Percentiles rank a stretch among this genome's conserved stretches.
These are phyloP conservation scores for Autographa pulchrina DNA, from an alignment of 2,888 invertebrate genomes.

Conservation along the genomic window DNA sequence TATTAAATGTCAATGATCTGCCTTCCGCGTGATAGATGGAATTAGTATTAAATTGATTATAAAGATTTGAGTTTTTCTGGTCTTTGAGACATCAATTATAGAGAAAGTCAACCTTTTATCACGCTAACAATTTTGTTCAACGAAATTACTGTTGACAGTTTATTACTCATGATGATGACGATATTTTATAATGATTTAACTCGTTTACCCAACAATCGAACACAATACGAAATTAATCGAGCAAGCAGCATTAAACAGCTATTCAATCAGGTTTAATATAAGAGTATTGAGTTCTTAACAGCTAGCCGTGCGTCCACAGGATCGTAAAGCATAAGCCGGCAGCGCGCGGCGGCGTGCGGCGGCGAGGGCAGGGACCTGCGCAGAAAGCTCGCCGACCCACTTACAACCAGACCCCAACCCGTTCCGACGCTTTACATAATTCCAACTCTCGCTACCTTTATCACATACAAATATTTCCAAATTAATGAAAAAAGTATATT, in stretches of 20 bases:
- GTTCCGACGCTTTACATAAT: slow-evolving; percentile 71
- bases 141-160: neutral
- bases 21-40: slow-evolving; percentile 28
- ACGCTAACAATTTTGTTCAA: neutral
- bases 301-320: slow-evolving; percentile 40
- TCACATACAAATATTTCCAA: slow-evolving; percentile 55
- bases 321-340: slow-evolving; percentile 51
- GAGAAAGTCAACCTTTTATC: neutral
- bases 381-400: slow-evolving; percentile 82
- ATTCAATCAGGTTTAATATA: slow-evolving; percentile 29
- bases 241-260: slow-evolving; percentile 30
- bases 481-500: slow-evolving; percentile 48
- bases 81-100: neutral
- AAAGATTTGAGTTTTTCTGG: neutral
- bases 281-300: slow-evolving; percentile 29
- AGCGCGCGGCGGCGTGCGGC: slow-evolving; percentile 18
- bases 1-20: slow-evolving; percentile 7
- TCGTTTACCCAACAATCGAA: slow-evolving; percentile 6
- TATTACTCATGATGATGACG: neutral
- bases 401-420: slow-evolving; percentile 65
- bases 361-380: slow-evolving; percentile 69
- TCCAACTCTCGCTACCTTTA: slow-evolving; percentile 66
- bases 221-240: slow-evolving; percentile 24
- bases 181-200: slow-evolving; percentile 10
- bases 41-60: neutral